Evolutionary conservation across 2,797 vertebrate species (phyloP).

Genomic region (Schizopygopsis malacanthus): DNA sequence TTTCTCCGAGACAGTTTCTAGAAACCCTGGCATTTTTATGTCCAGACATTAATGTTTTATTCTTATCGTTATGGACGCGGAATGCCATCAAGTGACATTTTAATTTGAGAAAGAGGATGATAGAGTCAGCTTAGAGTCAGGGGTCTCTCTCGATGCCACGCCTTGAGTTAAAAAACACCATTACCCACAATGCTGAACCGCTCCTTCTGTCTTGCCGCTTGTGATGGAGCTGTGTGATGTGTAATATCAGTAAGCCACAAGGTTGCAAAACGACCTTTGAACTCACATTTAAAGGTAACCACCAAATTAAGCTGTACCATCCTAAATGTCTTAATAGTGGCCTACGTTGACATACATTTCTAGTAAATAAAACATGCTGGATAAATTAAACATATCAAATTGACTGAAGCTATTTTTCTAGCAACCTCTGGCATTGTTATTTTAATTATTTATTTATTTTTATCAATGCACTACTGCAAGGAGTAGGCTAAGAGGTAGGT

Average conservation of each 20-base stretch:
- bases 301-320: background rate
- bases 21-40: background rate
- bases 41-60: background rate
- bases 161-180: constrained; percentile 69
- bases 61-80: background rate
- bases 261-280: background rate
- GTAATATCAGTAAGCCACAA: background rate
- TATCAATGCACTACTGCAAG: background rate
- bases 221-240: background rate
- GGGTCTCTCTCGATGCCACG: constrained; percentile 65
- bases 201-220: background rate
- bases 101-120: background rate
- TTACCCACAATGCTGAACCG: constrained; percentile 61
- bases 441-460: background rate
- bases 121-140: background rate
- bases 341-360: background rate
- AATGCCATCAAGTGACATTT: background rate
- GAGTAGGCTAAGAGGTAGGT: background rate
- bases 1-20: constrained; percentile 1
- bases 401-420: background rate
- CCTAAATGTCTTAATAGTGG: background rate
- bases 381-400: background rate
- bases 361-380: background rate
- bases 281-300: background rate
- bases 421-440: background rate